Evolutionary conservation across 2,797 vertebrate genomes (phyloP).

Genomic region (Crypturellus tataupa): DNA sequence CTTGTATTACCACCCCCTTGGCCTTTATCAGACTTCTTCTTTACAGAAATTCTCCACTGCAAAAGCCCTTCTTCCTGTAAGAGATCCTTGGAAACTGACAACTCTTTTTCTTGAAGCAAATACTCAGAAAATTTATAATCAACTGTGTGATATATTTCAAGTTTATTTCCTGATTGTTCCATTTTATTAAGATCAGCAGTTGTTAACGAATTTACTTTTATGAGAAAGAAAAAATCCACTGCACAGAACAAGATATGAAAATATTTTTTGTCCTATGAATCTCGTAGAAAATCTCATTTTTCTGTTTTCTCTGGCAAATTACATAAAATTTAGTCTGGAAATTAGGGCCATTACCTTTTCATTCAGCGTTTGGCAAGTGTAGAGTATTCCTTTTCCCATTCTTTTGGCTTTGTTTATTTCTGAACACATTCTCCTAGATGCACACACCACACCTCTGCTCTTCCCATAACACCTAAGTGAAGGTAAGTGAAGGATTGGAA

Average conservation of each 20-base stretch:
- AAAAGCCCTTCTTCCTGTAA: neutral
- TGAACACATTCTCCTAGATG: neutral
- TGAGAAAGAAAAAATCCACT: neutral
- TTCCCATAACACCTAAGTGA: fast-evolving
- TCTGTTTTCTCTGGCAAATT: neutral
- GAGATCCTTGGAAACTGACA: neutral
- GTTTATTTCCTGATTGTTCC: neutral
- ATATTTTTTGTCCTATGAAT: neutral
- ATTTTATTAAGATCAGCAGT: neutral
- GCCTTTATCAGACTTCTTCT: neutral
- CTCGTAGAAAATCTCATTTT: neutral
- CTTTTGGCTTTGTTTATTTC: neutral
- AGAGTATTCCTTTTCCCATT: neutral
- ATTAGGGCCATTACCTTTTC: neutral
- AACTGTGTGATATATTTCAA: neutral
- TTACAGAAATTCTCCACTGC: neutral
- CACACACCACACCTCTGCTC: neutral
- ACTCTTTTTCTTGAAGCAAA: neutral
- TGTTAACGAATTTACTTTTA: conserved; percentile 22
- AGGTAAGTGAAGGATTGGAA: neutral
- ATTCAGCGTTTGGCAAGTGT: neutral
- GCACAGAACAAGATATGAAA: neutral
- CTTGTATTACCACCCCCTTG: neutral
- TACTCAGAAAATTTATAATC: conserved; percentile 33
- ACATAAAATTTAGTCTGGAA: neutral